Base-by-base conservation (phyloP, 2,113 vertebrate species). In the Tetrax tetrax region DNA sequence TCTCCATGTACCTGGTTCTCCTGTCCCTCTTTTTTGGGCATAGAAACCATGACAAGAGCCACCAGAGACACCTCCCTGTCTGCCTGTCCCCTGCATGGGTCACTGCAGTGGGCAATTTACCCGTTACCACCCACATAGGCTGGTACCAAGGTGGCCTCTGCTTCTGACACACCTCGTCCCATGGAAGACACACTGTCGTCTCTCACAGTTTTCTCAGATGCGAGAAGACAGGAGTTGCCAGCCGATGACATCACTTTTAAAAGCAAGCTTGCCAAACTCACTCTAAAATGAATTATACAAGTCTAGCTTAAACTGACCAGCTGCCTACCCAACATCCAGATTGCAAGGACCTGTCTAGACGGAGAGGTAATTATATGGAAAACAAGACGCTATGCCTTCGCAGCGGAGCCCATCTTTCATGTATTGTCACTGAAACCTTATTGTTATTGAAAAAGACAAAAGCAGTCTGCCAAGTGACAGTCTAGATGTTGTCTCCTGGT, bases 271-370 rank as follows among this genome's bases (percentile, higher is more conserved):
- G 56, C 76, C 83, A 85, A 85, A 66, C 31, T 50, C 57, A 25
- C 19, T 71, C 61, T 33, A 45, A 87, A 88, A 71, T 41, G 65
- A 90, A 79, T 85, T 66, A 50, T 10, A 14, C 2, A 82, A 85
- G 37, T 68, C 61, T 23, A 64, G n/a, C 43, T 76, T 71, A 86
- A 83, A 80, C 57, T 66, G 86, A 66, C 37, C 79, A 71, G 70
- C 87, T 89, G 61, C 87, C 71, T 75, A 17, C 61, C 89, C 83
- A 82, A 43, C n/a, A 43, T 23, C 21, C 83, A 85, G 79, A 74
- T 22, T 59, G 64, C 54, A 69, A 31, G 82, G 85, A 41, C 60
- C 89, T 82, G 95, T 93, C 51, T 88, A 94, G 94, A 89, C 56
- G 0, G 56, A 59, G 47, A 85, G 35, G 76, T 60, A 64, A 80